Evolutionary conservation across 2,797 vertebrate genomes (phyloP), one percentile per base, ranked within the genome.

Genomic region (Sebastes steindachneri): DNA sequence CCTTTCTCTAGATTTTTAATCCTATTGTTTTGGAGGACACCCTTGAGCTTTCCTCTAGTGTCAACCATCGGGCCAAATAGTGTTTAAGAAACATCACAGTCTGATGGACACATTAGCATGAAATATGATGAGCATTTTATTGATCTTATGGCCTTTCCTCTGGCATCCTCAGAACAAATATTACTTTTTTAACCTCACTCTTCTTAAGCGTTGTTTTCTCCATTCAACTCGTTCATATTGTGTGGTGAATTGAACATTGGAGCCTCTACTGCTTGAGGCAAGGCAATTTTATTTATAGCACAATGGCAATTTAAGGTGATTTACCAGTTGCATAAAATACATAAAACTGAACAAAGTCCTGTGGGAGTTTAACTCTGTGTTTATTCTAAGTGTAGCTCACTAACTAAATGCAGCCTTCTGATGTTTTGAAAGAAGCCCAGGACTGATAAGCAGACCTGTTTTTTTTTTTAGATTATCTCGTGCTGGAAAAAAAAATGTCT

Each of bases 211-310:
- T 51, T 29, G 15, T 67, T 77, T 54, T 51, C 60, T 67, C 57
- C 31, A 37, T 58, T 75, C 33, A 77, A 14, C 17, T 37, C 37
- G 53, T 71, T 73, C 28, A 66, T 55, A 26, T 29, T 26, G 14
- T 41, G 31, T 19, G 23, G n/a, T 41, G 26, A 58, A 65, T 57
- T 70, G 17, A 66, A 48, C 21, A 53, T n/a, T 66, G 63, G 31
- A 51, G 53, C 9, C n/a, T 68, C 6, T 45, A 3, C 14, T 73
- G 57, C 21, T 83, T 66, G 11, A 63, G 69, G 37, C 45, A 58
- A 79, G 33, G 25, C n/a, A 15, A 5, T 77, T 63, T 72, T 75
- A 68, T 72, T 83, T 41, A 60, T 57, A 35, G 59, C 53, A 72
- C 25, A 54, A 21, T 4, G 19, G 31, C 54, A 80, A 51, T 68